phyloP scores from a whole-genome alignment of 1,140 invertebrate species.

The Halesus radiatus region DNA sequence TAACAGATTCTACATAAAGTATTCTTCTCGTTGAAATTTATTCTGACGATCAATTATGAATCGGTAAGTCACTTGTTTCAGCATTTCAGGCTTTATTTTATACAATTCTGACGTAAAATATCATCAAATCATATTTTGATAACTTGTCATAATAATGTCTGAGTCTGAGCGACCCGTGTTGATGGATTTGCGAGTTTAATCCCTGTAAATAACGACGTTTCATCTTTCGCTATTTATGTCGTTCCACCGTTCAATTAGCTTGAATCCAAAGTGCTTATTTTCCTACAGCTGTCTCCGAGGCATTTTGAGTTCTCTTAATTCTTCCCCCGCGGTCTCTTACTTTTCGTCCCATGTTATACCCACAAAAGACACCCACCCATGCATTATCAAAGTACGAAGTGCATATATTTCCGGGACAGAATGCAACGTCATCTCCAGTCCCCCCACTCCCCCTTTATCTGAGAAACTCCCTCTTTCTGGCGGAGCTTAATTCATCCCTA shows the following conservation, averaged over 20 bases:
- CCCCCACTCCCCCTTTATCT: background rate
- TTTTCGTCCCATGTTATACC: background rate
- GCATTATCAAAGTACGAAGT: no score
- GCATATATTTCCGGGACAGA: conserved; percentile 1
- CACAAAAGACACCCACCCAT: background rate
- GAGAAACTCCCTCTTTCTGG: background rate
- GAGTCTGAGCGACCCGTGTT: no score
- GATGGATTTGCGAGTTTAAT: no score
- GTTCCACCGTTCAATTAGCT: conserved; percentile 4
- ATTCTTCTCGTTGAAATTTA: no score
- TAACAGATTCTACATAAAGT: no score
- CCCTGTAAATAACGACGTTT: no score
- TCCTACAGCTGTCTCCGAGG: background rate
- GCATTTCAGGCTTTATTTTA: no score
- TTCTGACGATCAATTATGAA: no score
- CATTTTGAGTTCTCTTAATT: background rate
- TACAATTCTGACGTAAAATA: no score
- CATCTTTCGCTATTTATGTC: background rate
- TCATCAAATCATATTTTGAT: no score
- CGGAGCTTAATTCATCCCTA: conserved; percentile 10
- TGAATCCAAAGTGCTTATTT: background rate
- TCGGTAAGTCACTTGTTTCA: no score
- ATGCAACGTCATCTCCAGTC: conserved; percentile 32
- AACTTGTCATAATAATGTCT: no score
- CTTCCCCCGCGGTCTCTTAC: conserved; percentile 9